Percentiles rank a stretch among this genome's conserved stretches.
Evolutionary conservation across 2,797 vertebrate species (phyloP).

Genomic region (Sciurus vulgaris): DNA sequence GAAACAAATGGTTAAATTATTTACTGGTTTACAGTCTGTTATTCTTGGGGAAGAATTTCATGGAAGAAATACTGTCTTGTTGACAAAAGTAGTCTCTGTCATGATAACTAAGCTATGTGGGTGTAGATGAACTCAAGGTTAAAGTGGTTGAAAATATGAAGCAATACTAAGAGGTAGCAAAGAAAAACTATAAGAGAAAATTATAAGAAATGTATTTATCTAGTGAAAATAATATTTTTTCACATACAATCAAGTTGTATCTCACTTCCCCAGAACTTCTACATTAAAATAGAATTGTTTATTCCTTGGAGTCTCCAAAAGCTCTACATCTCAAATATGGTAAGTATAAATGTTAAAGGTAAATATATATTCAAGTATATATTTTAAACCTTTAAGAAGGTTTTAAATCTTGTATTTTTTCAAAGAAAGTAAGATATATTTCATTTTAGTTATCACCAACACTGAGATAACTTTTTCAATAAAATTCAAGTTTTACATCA

Average conservation of each 20-base stretch:
- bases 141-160: constrained; percentile 25
- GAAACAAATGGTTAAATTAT: background rate
- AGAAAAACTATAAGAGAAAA: background rate
- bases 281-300: background rate
- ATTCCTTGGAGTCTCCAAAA: background rate
- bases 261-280: background rate
- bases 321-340: background rate
- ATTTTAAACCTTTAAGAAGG: background rate
- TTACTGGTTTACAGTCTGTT: background rate
- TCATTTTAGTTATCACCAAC: background rate
- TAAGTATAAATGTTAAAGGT: background rate
- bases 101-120: background rate
- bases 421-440: background rate
- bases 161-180: background rate
- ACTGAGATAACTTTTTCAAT: background rate
- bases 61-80: background rate
- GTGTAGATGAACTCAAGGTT: background rate
- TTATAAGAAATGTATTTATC: background rate
- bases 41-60: background rate
- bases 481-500: background rate
- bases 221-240: background rate
- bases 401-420: background rate
- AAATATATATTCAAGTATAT: background rate
- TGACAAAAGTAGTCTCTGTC: background rate
- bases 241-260: background rate